phyloP scores from a whole-genome alignment of 2,797 vertebrate species.

The Nyctibius grandis region DNA sequence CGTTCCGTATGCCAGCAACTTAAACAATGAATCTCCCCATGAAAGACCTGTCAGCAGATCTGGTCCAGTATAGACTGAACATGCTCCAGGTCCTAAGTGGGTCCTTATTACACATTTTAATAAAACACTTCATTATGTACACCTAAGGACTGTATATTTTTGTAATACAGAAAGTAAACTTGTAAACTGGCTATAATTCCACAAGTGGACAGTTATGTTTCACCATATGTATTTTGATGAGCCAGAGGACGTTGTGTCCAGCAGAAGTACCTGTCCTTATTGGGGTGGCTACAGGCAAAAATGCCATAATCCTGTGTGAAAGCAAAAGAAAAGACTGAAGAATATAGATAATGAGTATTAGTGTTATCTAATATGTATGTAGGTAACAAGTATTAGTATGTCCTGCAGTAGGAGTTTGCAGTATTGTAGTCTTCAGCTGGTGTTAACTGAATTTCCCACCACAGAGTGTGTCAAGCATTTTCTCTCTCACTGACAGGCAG shows the following conservation, averaged over 20 bases:
- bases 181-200: neutral
- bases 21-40: neutral
- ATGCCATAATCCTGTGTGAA: neutral
- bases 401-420: neutral
- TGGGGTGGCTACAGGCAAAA: neutral
- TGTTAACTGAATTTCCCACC: neutral
- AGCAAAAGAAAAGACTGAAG: neutral
- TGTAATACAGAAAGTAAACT: neutral
- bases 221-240: neutral
- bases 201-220: neutral
- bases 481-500: constrained; percentile 71
- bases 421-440: neutral
- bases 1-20: neutral
- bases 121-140: neutral
- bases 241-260: neutral
- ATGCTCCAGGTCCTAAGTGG: neutral
- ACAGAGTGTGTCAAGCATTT: neutral
- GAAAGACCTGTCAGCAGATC: neutral
- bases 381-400: neutral
- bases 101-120: neutral
- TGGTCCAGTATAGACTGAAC: neutral
- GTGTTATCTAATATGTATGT: neutral
- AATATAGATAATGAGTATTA: neutral
- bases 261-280: neutral
- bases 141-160: neutral